phyloP scores from a whole-genome alignment of 2,797 vertebrate genomes.

The Sylvilagus floridanus region DNA sequence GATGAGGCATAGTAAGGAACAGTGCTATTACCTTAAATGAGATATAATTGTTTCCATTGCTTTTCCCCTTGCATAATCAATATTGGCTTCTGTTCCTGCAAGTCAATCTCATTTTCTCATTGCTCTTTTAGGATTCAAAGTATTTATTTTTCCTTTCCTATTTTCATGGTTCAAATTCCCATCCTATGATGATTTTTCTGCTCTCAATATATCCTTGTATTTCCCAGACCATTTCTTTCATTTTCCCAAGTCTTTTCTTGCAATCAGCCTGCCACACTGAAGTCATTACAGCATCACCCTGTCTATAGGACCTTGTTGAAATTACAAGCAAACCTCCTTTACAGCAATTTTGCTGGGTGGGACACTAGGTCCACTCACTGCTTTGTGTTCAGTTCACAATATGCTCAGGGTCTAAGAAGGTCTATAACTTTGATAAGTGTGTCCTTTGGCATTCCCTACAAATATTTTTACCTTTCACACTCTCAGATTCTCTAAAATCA shows the following conservation, averaged over 20 bases:
- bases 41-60: neutral
- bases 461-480: neutral
- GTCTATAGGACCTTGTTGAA: constrained; percentile 36
- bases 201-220: neutral
- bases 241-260: constrained; percentile 27
- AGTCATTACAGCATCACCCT: constrained; percentile 67
- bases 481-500: constrained; percentile 41
- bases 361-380: neutral
- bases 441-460: neutral
- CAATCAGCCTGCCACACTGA: constrained; percentile 67
- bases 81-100: neutral
- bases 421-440: neutral
- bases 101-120: constrained; percentile 24
- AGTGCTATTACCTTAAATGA: neutral
- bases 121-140: neutral
- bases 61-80: neutral
- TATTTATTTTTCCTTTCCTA: neutral
- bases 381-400: neutral
- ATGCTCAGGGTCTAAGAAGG: neutral
- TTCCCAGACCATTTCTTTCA: constrained; percentile 65
- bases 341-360: neutral
- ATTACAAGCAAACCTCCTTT: constrained; percentile 59
- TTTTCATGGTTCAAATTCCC: constrained; percentile 4
- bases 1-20: neutral
- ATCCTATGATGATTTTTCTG: neutral